Base-by-base conservation (phyloP, 2,888 invertebrate genomes). In the Ophion ventricosus region DNA sequence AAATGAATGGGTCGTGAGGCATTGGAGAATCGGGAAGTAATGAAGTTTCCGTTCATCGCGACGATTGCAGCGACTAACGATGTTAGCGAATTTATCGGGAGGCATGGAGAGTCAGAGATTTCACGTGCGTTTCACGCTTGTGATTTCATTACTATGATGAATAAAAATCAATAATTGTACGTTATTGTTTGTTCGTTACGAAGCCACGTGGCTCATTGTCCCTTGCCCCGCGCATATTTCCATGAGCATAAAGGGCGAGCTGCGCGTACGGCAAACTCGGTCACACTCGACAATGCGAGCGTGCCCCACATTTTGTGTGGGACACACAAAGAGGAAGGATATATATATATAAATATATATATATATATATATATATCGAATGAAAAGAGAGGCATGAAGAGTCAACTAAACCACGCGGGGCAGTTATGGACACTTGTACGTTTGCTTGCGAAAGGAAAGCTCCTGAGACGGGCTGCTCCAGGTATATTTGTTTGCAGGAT, bases 231-330 rank as follows among this genome's bases (percentile, higher is more conserved):
- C 40, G 40, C 40, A 40, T 10, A 14, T 8, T 43, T 11, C 11
- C 43, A 11, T 11, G 43, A 8, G 11, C 25, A 59, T 23, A 61
- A 43, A 11, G 25, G 29, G 63, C 56, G 49, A 57, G 43, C 67
- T 14, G 73, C 67, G 67, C 57, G n/a, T 69, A 54, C 20, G 77
- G 63, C 43, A 73, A 84, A 84, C 77, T 84, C 77, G 84, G 84
- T 81, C 77, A 74, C 64, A 74, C 64, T 49, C 29, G 77, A 72
- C 73, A 73, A 77, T 73, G 67, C 67, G 67, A 74, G 69, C 70
- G 74, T 54, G 79, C 70, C 64, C 49, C 54, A 66, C 26, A 74
- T 82, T 74, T 35, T 14, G 59, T 17, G 14, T 49, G 56, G 23
- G 23, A 40, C 10, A 10, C 29, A 56, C 29, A 35, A 54, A 40